Evolutionary conservation across 2,888 invertebrate genomes (phyloP), one percentile per base, ranked within the genome.

Genomic region (Endotricha flammealis): DNA sequence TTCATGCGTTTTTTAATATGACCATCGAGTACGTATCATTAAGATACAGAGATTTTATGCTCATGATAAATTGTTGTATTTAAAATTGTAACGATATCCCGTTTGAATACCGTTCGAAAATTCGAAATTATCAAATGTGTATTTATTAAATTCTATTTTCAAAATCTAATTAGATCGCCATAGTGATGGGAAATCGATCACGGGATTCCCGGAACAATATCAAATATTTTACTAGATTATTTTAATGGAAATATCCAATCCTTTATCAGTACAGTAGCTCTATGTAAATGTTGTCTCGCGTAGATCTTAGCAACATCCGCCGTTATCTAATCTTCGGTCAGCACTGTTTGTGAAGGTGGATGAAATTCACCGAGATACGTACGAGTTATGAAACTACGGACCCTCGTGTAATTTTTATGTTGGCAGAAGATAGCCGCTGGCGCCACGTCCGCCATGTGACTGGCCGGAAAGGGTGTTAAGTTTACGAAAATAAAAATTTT

Each of bases 281-380:
- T 53, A 36, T 55, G 60, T 57, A 56, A 55, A 57, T 52, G 50
- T 57, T 56, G 52, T 57, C 48, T 55, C 57, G n/a, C 55, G 53
- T 48, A 59, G 66, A 64, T 66, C 66, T 58, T 62, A 64, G 69
- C 67, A 63, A 70, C 81, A 82, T 81, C 82, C 82, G 77, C 67
- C 64, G 65, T 69, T 83, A 83, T 85, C 83, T 85, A 74, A 85
- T 85, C 83, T 82, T 53, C 73, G 82, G 83, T 82, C 83, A 83
- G 81, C 20, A 7, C 3, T 78, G 80, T 81, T 79, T 79, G 70
- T 59, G 55, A 53, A 71, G 67, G 57, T 56, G 55, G 61, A 60
- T 57, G 67, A 73, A 66, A 73, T 65, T 63, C 66, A 74, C 67
- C 57, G 64, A 72, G 75, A 76, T 75, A 75, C 70, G 67, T 73